Evolutionary conservation across 2,113 vertebrate genomes (phyloP).

Genomic region (Haplotaxodon microlepis): DNA sequence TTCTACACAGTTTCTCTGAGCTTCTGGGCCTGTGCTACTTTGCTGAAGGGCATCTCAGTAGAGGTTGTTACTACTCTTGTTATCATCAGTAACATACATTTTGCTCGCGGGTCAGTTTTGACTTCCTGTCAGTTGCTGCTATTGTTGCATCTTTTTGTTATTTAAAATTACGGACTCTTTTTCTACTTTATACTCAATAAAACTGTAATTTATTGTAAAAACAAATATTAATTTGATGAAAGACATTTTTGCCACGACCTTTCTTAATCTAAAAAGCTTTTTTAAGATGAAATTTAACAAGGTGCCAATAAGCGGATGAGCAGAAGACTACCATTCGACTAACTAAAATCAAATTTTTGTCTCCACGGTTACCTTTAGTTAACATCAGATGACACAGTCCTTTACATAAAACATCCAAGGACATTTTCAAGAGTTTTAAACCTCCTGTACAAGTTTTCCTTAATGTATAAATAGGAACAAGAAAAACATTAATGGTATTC

Average conservation of each 20-base stretch:
- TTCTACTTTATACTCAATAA: not conserved
- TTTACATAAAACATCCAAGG: not conserved
- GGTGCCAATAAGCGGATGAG: not conserved
- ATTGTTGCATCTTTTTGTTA: not conserved
- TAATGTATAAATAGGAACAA: not conserved
- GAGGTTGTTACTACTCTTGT: not conserved
- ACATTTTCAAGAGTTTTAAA: not conserved
- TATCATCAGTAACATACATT: not conserved
- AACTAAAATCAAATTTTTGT: not conserved
- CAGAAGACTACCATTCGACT: not conserved
- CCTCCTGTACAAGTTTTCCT: not conserved
- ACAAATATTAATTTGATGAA: not conserved
- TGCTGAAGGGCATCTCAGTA: constrained; percentile 7
- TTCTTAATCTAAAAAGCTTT: not conserved
- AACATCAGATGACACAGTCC: not conserved
- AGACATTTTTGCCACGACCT: not conserved
- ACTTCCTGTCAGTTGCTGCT: not conserved
- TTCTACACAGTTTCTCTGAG: not conserved
- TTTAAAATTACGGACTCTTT: not conserved
- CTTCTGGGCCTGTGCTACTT: not conserved
- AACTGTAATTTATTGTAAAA: not conserved
- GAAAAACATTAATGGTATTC: not conserved
- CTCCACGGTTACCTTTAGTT: not conserved
- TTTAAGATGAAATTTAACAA: not conserved
- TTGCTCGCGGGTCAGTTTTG: not conserved